Evolutionary conservation across 1,140 invertebrate genomes (phyloP), one percentile per base, ranked within the genome.

Genomic region (Drosophila trapezifrons): DNA sequence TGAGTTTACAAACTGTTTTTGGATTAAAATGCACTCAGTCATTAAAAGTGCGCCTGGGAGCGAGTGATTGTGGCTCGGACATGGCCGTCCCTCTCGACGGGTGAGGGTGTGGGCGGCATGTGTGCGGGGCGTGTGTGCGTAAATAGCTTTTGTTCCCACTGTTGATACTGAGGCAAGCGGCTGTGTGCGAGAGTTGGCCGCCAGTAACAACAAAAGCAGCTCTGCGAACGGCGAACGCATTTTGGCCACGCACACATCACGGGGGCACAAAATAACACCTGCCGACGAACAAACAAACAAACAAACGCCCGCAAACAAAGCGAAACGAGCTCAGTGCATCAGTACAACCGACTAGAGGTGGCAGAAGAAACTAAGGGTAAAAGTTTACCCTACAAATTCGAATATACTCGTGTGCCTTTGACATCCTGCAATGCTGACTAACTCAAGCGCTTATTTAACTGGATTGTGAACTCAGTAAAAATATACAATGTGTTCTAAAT

Each of bases 1-100:
- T 87, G 84, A 84, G 84, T 84, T 87, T 74, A 67, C 84, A 87
- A 87, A 87, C 85, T 72, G 84, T 84, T 89, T 87, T 89, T 87
- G 84, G 84, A 87, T 87, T 87, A 87, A 87, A 89, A 90, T 76
- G 86, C 85, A 86, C 75, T 89, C 71, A 78, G 80, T 79, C 80
- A 90, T 89, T 86, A 90, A 90, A 90, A 87, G 79, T 76, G 79
- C 76, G 86, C 62, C 85, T 85, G 78, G 75, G 43, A 89, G 63
- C 77, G 74, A 72, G 74, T 75, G 85, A 90, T 85, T 90, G 85
- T 78, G 73, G 65, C 75, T 58, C 63, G 46, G 38, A 57, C 49
- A 56, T 38, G 69, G 55, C 25, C 42, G 65, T 49, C 55, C 49
- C 37, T 57, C 54, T 78, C 27, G 57, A 35, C 54, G 45, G 47